Evolutionary conservation across 2,888 invertebrate genomes (phyloP).

Genomic region (Empis stercorea): DNA sequence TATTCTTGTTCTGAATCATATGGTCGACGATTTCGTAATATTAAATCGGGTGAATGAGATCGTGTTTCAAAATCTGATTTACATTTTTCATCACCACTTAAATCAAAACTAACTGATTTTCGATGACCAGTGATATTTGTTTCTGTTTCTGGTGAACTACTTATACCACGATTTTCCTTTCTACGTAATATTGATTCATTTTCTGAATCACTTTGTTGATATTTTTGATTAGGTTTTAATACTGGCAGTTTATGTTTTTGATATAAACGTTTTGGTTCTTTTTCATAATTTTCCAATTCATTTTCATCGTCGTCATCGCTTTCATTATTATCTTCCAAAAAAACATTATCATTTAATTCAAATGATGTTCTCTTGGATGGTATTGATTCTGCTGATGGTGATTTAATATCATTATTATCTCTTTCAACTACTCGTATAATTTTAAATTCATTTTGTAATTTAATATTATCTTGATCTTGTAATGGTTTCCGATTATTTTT

Average conservation of each 20-base stretch:
- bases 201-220: constrained; percentile 30
- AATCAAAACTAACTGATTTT: constrained; percentile 36
- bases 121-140: constrained; percentile 29
- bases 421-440: neutral
- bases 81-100: constrained; percentile 33
- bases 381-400: neutral
- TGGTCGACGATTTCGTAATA: constrained; percentile 17
- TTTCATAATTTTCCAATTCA: neutral
- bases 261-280: neutral
- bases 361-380: neutral
- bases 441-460: neutral
- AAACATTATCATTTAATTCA: neutral
- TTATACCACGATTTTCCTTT: constrained; percentile 17
- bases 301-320: constrained; percentile 9
- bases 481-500: too few species aligned
- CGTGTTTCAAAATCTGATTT: constrained; percentile 29
- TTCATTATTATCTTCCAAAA: constrained; percentile 1
- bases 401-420: neutral
- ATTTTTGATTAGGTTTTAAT: constrained; percentile 2
- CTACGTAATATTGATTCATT: constrained; percentile 18
- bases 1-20: constrained; percentile 34
- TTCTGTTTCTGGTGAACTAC: constrained; percentile 11
- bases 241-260: neutral
- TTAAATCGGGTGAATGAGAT: constrained; percentile 20
- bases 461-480: too few species aligned